Evolutionary conservation across 2,888 invertebrate species (phyloP).

Genomic region (Patella depressa): DNA sequence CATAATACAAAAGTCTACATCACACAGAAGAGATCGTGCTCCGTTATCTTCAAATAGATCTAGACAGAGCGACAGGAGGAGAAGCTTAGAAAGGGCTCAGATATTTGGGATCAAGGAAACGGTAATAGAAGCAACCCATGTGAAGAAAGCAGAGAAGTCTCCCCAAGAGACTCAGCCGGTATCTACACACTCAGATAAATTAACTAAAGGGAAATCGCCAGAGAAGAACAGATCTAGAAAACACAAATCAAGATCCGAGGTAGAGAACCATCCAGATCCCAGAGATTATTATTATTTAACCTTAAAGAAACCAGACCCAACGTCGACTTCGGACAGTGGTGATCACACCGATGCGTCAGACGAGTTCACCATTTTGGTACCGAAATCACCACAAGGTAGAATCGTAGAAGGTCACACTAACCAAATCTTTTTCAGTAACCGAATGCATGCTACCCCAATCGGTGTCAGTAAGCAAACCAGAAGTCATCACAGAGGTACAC

Average conservation of each 20-base stretch:
- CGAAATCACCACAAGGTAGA: slow-evolving; percentile 3
- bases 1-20: no score
- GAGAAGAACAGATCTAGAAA: no score
- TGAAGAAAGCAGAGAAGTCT: slow-evolving; percentile 19
- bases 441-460: background rate
- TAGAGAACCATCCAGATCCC: background rate
- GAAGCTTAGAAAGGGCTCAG: slow-evolving; percentile 29
- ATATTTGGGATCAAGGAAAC: slow-evolving; percentile 27
- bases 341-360: slow-evolving; percentile 34
- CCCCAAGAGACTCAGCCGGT: background rate
- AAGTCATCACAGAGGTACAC: background rate
- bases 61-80: slow-evolving; percentile 8
- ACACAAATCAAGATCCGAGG: background rate
- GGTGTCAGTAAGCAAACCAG: background rate
- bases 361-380: slow-evolving; percentile 32
- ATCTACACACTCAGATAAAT: no score
- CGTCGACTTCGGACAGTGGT: slow-evolving; percentile 21
- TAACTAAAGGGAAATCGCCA: no score
- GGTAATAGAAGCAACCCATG: slow-evolving; percentile 27
- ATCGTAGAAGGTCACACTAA: background rate
- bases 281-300: background rate
- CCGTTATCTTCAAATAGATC: no score
- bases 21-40: no score
- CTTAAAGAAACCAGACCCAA: background rate
- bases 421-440: background rate